A percentile compares a stretch with the other conserved stretches of the same genome.
Conservation (phyloP, 2,113 vertebrate genomes). For the Hymenochirus boettgeri region DNA sequence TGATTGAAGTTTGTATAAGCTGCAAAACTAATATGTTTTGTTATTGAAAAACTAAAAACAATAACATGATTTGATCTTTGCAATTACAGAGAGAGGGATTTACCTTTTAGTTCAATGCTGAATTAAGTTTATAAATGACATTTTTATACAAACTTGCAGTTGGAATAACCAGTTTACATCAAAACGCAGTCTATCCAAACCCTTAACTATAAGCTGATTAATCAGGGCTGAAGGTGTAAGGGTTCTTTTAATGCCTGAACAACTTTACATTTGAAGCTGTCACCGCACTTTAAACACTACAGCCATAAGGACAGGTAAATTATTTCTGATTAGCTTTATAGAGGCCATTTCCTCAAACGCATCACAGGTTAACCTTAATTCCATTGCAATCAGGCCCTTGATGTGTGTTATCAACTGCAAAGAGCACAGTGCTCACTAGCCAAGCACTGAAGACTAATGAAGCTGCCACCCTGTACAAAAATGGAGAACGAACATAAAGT, state of each 20-base stretch:
- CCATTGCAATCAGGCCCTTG: constrained; percentile 52
- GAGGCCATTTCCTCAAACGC: constrained; percentile 60
- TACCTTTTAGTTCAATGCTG: too few relatives aligned
- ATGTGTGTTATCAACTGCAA: constrained; percentile 36
- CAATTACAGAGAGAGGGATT: too few relatives aligned
- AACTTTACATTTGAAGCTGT: constrained; percentile 4
- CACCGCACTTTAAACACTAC: constrained; percentile 37
- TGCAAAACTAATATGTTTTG: too few relatives aligned
- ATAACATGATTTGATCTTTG: too few relatives aligned
- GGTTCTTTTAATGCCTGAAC: not conserved
- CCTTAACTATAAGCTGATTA: constrained; percentile 41
- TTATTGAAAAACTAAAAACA: too few relatives aligned
- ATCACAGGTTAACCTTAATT: constrained; percentile 71
- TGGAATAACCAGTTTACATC: too few relatives aligned
- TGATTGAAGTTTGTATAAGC: too few relatives aligned
- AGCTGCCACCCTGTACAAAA: constrained; percentile 7
- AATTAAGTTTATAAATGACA: too few relatives aligned
- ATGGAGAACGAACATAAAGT: not conserved
- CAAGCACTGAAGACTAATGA: constrained; percentile 25
- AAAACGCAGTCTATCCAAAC: too few relatives aligned
- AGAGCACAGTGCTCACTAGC: constrained; percentile 8
- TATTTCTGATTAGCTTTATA: constrained; percentile 60
- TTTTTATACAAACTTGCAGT: too few relatives aligned
- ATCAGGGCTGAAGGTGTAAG: constrained; percentile 35
- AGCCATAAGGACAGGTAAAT: constrained; percentile 51